Base-by-base conservation (phyloP, 2,888 invertebrate species). In the Mylabris sibirica region DNA sequence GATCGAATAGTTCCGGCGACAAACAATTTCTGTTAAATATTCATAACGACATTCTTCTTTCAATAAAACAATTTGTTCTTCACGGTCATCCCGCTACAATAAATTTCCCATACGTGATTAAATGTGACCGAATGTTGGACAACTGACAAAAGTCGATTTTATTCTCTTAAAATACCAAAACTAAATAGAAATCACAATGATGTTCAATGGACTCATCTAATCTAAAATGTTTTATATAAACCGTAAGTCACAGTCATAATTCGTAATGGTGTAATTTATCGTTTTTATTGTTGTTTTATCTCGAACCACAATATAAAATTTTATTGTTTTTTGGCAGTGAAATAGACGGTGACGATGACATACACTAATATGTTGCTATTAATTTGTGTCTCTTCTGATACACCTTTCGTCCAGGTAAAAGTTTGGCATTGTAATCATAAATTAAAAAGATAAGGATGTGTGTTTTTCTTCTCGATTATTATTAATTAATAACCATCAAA, bases 61-160 rank as follows among this genome's bases (percentile, higher is more conserved):
- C 53, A 53, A 53, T 53, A 24, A 53, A 53, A 53, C 53, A 53
- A 53, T 53, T 53, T 53, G 53, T 53, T 53, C 53, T 53, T 53
- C 22, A 53, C 53, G 53, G 53, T 53, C 53, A 53, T 53, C 53
- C 53, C 53, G 53, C 53, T 53, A 53, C 12, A 53, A 53, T 53
- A 53, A 53, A 53, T 53, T 53, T 53, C 53, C 53, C 24, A 53
- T 53, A 53, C 53, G 53, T 53, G 53, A 53, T 53, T 53, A 53
- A 53, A 53, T 53, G 53, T 53, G 53, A 22, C 12, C 53, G 53
- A 53, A 22, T 53, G 53, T 53, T 53, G 24, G 53, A 53, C 53
- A 53, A 53, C 53, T 24, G 53, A 53, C 53, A 24, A 49, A 44
- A 49, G 49, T 49, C 49, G n/a, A 14, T 17, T 44, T 44, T 44